Conservation (phyloP, 2,797 vertebrate species). For the Neostethus bicornis region DNA sequence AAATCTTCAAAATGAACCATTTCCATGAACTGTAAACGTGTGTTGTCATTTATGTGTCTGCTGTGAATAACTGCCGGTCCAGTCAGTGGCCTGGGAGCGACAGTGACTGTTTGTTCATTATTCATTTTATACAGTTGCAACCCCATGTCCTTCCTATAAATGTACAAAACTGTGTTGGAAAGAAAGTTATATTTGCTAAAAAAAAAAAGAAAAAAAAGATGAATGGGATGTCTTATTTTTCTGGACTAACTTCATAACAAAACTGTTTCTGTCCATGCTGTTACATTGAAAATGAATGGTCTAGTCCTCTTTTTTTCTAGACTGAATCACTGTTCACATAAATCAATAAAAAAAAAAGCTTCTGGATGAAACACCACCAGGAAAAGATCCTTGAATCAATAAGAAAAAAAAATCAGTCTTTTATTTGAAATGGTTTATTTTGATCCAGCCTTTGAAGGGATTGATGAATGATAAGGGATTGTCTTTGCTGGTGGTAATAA, state of each 20-base stretch:
- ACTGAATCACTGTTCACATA: conserved; percentile 38
- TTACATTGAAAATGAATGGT: conserved; percentile 12
- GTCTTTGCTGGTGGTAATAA: conserved; percentile 65
- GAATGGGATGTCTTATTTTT: background rate
- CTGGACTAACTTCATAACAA: conserved; percentile 14
- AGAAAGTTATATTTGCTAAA: background rate
- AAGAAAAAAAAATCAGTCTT: conserved; percentile 26
- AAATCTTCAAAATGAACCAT: no score
- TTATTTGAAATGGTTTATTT: conserved; percentile 50
- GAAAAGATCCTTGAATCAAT: conserved; percentile 40
- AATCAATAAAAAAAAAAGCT: conserved; percentile 54
- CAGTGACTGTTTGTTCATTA: no score
- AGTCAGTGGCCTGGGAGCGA: no score
- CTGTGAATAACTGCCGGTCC: no score
- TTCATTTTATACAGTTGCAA: no score
- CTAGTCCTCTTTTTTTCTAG: conserved; percentile 17
- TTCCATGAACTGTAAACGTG: no score
- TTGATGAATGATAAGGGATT: conserved; percentile 66
- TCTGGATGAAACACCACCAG: conserved; percentile 33
- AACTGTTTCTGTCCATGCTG: conserved; percentile 21
- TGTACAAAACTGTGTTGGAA: background rate
- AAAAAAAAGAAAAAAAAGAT: conserved; percentile 6
- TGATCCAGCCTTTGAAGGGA: conserved; percentile 26
- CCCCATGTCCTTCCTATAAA: background rate
- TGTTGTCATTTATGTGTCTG: no score